A percentile compares a stretch with the other conserved stretches of the same genome.
Evolutionary conservation across 2,888 invertebrate genomes (phyloP).

Genomic region (Brachynemurus nebulosus): DNA sequence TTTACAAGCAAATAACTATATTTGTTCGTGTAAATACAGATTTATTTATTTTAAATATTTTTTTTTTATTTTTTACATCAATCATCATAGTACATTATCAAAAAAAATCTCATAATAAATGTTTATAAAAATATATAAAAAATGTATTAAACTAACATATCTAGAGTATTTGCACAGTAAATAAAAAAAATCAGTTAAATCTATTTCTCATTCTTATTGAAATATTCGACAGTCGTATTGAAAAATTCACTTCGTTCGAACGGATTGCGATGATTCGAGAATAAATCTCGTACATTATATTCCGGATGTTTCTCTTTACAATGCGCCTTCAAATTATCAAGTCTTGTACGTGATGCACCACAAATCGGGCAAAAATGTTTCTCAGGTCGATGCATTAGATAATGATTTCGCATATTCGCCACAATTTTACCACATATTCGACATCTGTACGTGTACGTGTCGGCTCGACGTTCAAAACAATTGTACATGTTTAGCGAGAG

Average conservation of each 20-base stretch:
- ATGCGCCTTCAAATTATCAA: slow-evolving; percentile 47
- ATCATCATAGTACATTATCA: too few relatives aligned
- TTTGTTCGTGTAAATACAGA: too few relatives aligned
- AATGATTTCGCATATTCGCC: slow-evolving; percentile 45
- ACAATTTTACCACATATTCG: slow-evolving; percentile 44
- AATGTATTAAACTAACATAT: neutral
- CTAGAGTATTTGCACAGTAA: too few relatives aligned
- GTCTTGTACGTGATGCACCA: slow-evolving; percentile 42
- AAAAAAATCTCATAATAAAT: too few relatives aligned
- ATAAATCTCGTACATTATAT: neutral
- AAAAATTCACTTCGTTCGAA: neutral
- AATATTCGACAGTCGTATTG: neutral
- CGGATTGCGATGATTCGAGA: neutral
- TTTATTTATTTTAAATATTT: too few relatives aligned
- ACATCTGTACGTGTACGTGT: slow-evolving; percentile 34
- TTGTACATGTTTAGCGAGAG: neutral
- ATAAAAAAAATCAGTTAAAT: too few relatives aligned
- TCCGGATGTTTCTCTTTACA: neutral
- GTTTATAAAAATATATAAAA: neutral
- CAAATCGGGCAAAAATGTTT: slow-evolving; percentile 38
- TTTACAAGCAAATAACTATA: too few relatives aligned
- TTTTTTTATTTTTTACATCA: too few relatives aligned
- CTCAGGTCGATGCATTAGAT: slow-evolving; percentile 44
- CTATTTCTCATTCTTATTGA: too few relatives aligned
- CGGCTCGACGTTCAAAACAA: slow-evolving; percentile 10